Conservation (phyloP, 2,113 vertebrate genomes). For the Paradoxurus hermaphroditus region DNA sequence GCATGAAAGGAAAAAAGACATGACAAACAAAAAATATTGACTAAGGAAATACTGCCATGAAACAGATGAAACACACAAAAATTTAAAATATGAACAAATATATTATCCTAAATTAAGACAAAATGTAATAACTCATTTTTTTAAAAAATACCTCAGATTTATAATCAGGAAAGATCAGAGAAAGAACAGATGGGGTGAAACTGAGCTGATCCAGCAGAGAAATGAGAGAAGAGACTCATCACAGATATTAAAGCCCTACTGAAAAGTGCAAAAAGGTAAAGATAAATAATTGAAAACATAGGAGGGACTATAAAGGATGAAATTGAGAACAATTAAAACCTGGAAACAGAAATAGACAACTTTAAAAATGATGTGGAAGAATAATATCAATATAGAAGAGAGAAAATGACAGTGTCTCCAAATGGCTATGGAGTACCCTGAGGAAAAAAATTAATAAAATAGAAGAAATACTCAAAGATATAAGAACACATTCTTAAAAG, state of each 20-base stretch:
- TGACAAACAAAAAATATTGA: background rate
- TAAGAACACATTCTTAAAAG: background rate
- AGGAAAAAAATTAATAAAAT: background rate
- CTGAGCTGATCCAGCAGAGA: background rate
- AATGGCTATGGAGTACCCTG: too few species aligned
- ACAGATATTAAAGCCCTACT: background rate
- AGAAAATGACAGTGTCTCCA: background rate
- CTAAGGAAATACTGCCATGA: background rate
- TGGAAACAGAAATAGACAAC: background rate
- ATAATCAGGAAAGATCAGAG: background rate
- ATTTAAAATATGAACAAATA: background rate
- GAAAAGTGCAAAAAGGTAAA: background rate
- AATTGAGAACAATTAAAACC: background rate
- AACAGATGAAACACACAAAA: background rate
- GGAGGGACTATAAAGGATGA: background rate
- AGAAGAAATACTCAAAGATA: background rate
- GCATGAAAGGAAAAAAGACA: background rate
- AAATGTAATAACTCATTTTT: background rate
- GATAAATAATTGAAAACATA: background rate
- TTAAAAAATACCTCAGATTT: background rate
- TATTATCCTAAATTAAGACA: background rate
- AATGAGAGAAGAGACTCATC: background rate
- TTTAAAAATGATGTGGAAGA: background rate
- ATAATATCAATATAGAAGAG: background rate
- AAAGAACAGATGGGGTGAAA: background rate